These are phyloP conservation scores for Lasius fuliginosus DNA, from an alignment of 2,888 invertebrate genomes.

Conservation along the genomic window DNA sequence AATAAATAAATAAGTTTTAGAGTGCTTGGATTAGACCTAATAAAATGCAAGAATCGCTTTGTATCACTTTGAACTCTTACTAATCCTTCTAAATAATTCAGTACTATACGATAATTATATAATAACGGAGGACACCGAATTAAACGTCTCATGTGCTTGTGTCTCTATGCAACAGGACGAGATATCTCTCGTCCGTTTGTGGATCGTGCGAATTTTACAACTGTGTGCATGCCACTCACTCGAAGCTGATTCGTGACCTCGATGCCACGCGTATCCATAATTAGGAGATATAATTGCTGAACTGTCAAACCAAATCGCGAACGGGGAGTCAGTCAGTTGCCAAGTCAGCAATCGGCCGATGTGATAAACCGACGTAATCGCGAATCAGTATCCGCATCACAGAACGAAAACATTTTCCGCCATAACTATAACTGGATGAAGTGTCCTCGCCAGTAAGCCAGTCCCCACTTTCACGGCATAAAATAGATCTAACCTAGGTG, in stretches of 20 bases:
- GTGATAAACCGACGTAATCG: slow-evolving; percentile 59
- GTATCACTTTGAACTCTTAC: not conserved
- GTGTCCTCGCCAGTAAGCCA: slow-evolving; percentile 12
- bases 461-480: slow-evolving; percentile 14
- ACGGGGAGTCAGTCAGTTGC: not conserved
- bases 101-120: not conserved
- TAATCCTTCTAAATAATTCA: not conserved
- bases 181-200: not conserved
- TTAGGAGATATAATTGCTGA: slow-evolving; percentile 31
- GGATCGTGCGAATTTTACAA: not conserved
- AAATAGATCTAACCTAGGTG: not conserved
- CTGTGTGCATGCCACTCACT: slow-evolving; percentile 87
- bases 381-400: slow-evolving; percentile 45
- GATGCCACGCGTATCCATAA: slow-evolving; percentile 93
- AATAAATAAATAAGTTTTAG: slow-evolving; percentile 12
- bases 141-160: not conserved
- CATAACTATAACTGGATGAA: slow-evolving; percentile 74
- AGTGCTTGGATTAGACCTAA: not conserved
- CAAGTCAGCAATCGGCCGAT: slow-evolving; percentile 20
- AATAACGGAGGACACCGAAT: not conserved
- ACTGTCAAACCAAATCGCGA: no score
- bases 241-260: slow-evolving; percentile 96
- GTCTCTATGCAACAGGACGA: no score
- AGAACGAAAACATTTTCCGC: slow-evolving; percentile 77
- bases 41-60: not conserved